Base-by-base conservation (phyloP, 1,140 invertebrate species). In the Apis cerana region DNA sequence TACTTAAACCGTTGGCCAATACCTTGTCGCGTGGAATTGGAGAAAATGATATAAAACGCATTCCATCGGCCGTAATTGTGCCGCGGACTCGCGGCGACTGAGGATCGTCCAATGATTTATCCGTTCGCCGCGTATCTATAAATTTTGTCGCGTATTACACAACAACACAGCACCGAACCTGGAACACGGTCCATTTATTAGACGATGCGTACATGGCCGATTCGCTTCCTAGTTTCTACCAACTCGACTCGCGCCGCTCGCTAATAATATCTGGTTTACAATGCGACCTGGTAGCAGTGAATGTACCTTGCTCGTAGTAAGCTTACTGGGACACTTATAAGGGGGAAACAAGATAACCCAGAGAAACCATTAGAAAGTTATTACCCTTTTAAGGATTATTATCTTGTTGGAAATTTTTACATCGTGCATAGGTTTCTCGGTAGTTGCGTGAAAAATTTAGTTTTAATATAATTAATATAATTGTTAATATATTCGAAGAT, bases 41-140 rank as follows among this genome's bases (percentile, higher is more conserved):
- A 82, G 80, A 62, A 77, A 82, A 76, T 82, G 75, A 82, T 82
- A 82, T 68, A 70, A 82, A 82, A 82, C 74, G 21, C 56, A 82
- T 77, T 68, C 75, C 80, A 17, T 5, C 12, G 43, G 52, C 21
- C 21, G 75, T 78, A 82, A 82, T 82, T 82, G 80, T 75, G 67
- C 50, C 80, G 75, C 65, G 4, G 65, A 17, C 19, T 65, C 15
- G 5, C 3, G 17, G 33, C 33, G 58, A 50, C 74, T 56, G 27
- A 27, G 19, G 59, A 33, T 76, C 74, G 27, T 76, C 80, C 75
- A 43, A 70, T 82, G 80, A 82, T 82, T 82, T 82, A 82, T 82
- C 70, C 58, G 48, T 48, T n/a, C 21, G 0, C 19, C 56, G 15
- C 15, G 65, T 76, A 48, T 70, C 80, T 43, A 82, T 82, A 76